These are phyloP conservation scores for Sebastes miniatus DNA, from an alignment of 2,797 vertebrate species.

Conservation along the genomic window DNA sequence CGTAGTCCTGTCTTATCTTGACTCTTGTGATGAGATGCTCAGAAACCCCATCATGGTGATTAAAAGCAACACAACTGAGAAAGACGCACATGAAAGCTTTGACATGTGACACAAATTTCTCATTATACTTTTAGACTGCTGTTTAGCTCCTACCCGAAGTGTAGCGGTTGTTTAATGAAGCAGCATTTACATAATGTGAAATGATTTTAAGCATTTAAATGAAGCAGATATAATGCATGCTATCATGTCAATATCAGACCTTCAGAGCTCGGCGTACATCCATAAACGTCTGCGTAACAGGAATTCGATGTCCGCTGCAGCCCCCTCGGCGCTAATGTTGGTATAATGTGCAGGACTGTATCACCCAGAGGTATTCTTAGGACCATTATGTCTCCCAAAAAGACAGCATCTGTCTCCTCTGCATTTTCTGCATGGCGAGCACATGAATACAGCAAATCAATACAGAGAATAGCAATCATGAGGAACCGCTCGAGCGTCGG, in stretches of 20 bases:
- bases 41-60: neutral
- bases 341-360: slow-evolving; percentile 62
- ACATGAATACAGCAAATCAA: slow-evolving; percentile 76
- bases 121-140: slow-evolving; percentile 1
- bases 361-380: slow-evolving; percentile 61
- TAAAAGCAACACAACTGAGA: neutral
- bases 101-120: neutral
- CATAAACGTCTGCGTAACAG: slow-evolving; percentile 32
- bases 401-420: slow-evolving; percentile 63
- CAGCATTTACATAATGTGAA: slow-evolving; percentile 12
- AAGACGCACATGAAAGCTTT: neutral
- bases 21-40: neutral
- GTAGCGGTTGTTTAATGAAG: slow-evolving; percentile 14
- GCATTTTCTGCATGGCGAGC: slow-evolving; percentile 74
- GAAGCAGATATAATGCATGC: neutral
- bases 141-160: slow-evolving; percentile 3
- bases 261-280: neutral
- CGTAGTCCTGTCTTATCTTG: slow-evolving; percentile 20
- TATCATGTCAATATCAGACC: slow-evolving; percentile 9
- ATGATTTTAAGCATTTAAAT: slow-evolving; percentile 21
- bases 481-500: slow-evolving; percentile 56
- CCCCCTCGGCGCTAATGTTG: slow-evolving; percentile 46
- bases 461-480: slow-evolving; percentile 74
- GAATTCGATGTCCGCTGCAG: slow-evolving; percentile 35
- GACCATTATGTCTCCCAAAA: slow-evolving; percentile 61